Conservation (phyloP, 1,140 invertebrate genomes). For the Drosophila cardini region DNA sequence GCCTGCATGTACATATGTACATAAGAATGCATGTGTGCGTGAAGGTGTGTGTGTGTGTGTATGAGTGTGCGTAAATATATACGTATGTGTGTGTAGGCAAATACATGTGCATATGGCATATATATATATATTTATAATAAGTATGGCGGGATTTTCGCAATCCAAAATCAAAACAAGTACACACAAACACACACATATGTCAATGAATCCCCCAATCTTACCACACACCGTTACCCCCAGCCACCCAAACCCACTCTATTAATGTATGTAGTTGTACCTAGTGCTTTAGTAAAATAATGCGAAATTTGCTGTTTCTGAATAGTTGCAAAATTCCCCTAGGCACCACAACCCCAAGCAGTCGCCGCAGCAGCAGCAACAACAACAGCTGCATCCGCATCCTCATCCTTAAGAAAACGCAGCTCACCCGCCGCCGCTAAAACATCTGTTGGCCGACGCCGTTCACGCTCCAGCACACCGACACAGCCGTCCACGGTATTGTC, state of each 20-base stretch:
- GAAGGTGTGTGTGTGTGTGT: conserved; percentile 6
- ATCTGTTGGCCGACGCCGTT: conserved; percentile 15
- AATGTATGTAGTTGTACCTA: conserved; percentile 64
- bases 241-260: background rate
- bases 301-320: conserved; percentile 85
- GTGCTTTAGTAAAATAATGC: conserved; percentile 82
- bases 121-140: conserved; percentile 6
- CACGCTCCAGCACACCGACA: conserved; percentile 32
- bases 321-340: conserved; percentile 84
- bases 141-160: conserved; percentile 19
- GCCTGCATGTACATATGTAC: conserved; percentile 34
- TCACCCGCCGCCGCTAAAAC: conserved; percentile 6
- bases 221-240: background rate
- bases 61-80: conserved; percentile 26
- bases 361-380: conserved; percentile 7
- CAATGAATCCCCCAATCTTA: background rate
- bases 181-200: conserved; percentile 11
- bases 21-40: conserved; percentile 10
- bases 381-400: background rate
- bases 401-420: conserved; percentile 12
- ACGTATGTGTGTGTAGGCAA: conserved; percentile 25
- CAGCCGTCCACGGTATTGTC: background rate
- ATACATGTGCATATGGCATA: conserved; percentile 22
- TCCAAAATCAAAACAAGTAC: conserved; percentile 28
- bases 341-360: conserved; percentile 54